These are phyloP conservation scores for Cynocephalus volans DNA, from an alignment of 2,113 vertebrate species.

Conservation along the genomic window DNA sequence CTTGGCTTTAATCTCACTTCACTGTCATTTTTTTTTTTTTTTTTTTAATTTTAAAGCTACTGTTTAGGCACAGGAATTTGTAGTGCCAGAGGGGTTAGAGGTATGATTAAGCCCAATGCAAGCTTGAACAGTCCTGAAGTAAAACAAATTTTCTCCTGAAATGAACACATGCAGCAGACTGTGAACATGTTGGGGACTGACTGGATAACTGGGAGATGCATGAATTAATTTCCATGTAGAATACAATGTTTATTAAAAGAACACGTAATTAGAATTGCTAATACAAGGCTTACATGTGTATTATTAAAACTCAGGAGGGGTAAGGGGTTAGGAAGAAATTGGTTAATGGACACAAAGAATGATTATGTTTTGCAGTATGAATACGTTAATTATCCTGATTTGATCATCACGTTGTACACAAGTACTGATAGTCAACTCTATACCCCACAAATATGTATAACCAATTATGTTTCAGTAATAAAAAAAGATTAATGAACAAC, in stretches of 20 bases:
- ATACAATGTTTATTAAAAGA: not conserved
- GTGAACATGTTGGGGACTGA: no score
- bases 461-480: no score
- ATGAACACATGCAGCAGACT: accelerated
- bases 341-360: no score
- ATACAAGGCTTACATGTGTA: not conserved
- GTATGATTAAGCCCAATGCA: not conserved
- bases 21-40: not conserved
- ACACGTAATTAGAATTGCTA: not conserved
- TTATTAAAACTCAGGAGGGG: not conserved
- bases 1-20: not conserved
- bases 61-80: not conserved
- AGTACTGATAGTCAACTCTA: no score
- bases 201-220: no score
- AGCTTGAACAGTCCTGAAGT: not conserved
- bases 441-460: no score
- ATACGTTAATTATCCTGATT: no score
- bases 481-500: no score
- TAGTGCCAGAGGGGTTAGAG: no score
- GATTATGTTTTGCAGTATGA: no score
- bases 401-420: no score
- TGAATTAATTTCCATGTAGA: not conserved
- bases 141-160: not conserved
- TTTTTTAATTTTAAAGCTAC: not conserved
- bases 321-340: no score